Conservation (phyloP, 2,113 vertebrate genomes). For the Hipposideros armiger region DNA sequence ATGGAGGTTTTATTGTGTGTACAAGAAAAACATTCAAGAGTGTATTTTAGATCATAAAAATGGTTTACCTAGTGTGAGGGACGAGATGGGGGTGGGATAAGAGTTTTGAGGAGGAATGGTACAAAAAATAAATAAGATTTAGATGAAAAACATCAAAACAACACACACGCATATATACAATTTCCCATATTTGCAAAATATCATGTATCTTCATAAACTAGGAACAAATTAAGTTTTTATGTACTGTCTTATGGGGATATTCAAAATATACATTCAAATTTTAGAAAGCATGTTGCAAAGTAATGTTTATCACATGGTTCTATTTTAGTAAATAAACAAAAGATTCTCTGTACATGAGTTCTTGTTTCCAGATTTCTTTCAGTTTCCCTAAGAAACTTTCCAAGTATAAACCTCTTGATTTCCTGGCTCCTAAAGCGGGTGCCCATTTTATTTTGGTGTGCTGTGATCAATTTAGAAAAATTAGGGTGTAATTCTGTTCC, state of each 20-base stretch:
- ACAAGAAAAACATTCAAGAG: neutral
- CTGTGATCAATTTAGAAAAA: neutral
- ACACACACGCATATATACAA: neutral
- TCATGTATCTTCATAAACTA: neutral
- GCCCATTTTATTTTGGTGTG: neutral
- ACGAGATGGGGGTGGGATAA: neutral
- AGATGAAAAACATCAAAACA: neutral
- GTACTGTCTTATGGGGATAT: neutral
- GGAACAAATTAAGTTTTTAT: neutral
- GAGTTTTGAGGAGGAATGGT: neutral
- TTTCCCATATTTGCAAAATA: neutral
- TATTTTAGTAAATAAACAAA: neutral
- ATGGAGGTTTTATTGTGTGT: neutral
- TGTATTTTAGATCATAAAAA: neutral
- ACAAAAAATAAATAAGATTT: neutral
- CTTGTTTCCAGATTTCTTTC: constrained; percentile 21
- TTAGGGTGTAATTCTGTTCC: neutral
- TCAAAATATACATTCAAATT: neutral
- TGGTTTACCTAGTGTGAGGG: neutral
- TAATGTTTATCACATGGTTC: neutral
- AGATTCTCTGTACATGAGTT: neutral
- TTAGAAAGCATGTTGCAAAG: neutral
- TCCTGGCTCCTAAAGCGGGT: neutral
- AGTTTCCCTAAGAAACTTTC: constrained; percentile 6
- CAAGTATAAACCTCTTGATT: neutral